These are phyloP conservation scores for Sycobia sp. DNA, from an alignment of 1,140 invertebrate species.

Conservation along the genomic window DNA sequence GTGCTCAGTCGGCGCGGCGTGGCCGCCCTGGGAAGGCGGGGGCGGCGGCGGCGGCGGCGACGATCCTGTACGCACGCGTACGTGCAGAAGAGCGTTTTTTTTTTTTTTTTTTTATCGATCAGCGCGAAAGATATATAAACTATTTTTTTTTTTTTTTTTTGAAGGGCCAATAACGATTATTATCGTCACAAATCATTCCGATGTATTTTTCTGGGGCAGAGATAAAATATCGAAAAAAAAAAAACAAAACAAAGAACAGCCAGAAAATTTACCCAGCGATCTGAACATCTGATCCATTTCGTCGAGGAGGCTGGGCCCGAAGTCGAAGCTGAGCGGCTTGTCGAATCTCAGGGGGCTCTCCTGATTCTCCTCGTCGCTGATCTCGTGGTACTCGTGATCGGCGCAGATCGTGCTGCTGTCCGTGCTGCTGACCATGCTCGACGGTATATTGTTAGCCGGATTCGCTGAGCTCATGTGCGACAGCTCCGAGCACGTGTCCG, in stretches of 20 bases:
- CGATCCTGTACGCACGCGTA: slow-evolving; percentile 48
- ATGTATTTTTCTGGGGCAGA: too few relatives aligned
- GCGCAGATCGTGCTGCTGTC: slow-evolving; percentile 47
- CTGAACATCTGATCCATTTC: slow-evolving; percentile 95
- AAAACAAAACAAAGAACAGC: slow-evolving; percentile 1
- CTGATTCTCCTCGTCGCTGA: slow-evolving; percentile 82
- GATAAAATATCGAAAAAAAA: neutral
- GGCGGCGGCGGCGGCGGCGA: slow-evolving; percentile 52
- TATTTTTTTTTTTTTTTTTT: too few relatives aligned
- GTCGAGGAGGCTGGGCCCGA: slow-evolving; percentile 90
- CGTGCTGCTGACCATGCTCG: slow-evolving; percentile 44
- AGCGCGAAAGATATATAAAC: too few relatives aligned
- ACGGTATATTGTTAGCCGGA: slow-evolving; percentile 40
- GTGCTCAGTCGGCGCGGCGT: slow-evolving; percentile 66
- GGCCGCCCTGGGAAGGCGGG: slow-evolving; percentile 49
- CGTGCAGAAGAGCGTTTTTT: neutral
- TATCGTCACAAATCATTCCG: too few relatives aligned
- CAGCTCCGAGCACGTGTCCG: slow-evolving; percentile 52
- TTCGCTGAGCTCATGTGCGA: slow-evolving; percentile 47
- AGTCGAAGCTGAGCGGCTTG: slow-evolving; percentile 73
- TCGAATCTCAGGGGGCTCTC: slow-evolving; percentile 58
- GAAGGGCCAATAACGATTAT: too few relatives aligned
- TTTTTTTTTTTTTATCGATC: neutral
- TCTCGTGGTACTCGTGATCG: slow-evolving; percentile 90
- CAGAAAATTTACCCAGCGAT: slow-evolving; percentile 63